A percentile compares a stretch with the other conserved stretches of the same genome.
Evolutionary conservation across 2,113 vertebrate species (phyloP).

Genomic region (Brienomyrus brachyistius): DNA sequence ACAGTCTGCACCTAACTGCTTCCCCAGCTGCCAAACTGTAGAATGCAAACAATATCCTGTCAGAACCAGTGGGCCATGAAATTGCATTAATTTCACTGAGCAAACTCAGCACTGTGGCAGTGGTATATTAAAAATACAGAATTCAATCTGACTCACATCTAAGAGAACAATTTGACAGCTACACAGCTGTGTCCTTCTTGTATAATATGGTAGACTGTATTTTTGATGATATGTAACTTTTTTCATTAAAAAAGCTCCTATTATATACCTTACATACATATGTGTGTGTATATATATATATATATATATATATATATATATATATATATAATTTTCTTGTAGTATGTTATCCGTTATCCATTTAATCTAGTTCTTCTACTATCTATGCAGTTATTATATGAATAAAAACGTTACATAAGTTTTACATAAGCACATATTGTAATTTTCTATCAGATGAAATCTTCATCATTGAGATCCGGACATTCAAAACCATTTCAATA

Average conservation of each 20-base stretch:
- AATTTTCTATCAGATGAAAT: background rate
- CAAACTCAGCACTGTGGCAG: conserved; percentile 50
- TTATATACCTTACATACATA: background rate
- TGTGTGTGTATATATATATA: too few species aligned
- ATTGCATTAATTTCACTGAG: conserved; percentile 58
- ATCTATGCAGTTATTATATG: background rate
- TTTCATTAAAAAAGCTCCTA: background rate
- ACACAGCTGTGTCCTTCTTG: background rate
- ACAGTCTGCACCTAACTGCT: conserved; percentile 38
- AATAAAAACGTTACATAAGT: background rate
- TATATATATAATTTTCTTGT: background rate
- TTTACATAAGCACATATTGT: background rate
- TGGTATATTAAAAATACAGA: conserved; percentile 30
- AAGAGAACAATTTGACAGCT: conserved; percentile 1
- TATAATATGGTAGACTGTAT: background rate
- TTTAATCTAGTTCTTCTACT: background rate
- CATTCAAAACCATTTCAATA: background rate
- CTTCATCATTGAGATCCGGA: background rate
- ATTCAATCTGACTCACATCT: background rate
- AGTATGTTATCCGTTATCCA: background rate
- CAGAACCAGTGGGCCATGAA: conserved; percentile 57
- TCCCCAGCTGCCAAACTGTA: conserved; percentile 35
- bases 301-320: background rate
- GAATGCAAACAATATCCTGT: conserved; percentile 41
- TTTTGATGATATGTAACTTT: background rate